A percentile compares a stretch with the other conserved stretches of the same genome.
Conservation (phyloP, 2,888 invertebrate genomes). For the Ceriagrion tenellum region DNA sequence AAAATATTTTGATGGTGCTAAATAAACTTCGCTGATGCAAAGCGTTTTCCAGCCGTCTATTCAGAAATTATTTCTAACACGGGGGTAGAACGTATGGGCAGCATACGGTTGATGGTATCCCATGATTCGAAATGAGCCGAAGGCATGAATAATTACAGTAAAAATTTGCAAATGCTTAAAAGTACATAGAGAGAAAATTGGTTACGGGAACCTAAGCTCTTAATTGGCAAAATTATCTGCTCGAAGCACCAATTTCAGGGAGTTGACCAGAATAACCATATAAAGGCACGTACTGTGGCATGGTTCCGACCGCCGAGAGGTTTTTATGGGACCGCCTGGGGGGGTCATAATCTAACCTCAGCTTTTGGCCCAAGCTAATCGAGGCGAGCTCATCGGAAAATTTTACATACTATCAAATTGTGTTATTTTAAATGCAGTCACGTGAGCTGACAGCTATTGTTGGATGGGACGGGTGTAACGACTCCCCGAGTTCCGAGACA, state of each 20-base stretch:
- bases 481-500: not conserved
- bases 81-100: no score
- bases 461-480: not conserved
- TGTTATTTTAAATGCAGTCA: not conserved
- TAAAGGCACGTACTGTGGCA: not conserved
- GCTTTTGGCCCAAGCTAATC: not conserved
- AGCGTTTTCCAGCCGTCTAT: no score
- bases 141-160: no score
- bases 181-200: not conserved
- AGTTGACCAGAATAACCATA: not conserved
- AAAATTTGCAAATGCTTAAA: no score
- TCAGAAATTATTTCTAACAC: no score
- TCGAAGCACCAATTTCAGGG: not conserved
- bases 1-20: no score
- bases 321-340: not conserved
- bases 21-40: no score
- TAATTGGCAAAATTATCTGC: not conserved
- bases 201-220: not conserved
- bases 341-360: not conserved
- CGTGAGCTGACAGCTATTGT: not conserved
- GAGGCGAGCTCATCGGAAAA: not conserved
- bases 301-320: not conserved
- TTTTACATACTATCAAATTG: not conserved
- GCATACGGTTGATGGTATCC: no score
- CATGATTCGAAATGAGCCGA: no score